A percentile compares a stretch with the other conserved stretches of the same genome.
These are phyloP conservation scores for Drosophila melanogaster DNA, from an alignment of 1,140 invertebrate species.

Conservation along the genomic window DNA sequence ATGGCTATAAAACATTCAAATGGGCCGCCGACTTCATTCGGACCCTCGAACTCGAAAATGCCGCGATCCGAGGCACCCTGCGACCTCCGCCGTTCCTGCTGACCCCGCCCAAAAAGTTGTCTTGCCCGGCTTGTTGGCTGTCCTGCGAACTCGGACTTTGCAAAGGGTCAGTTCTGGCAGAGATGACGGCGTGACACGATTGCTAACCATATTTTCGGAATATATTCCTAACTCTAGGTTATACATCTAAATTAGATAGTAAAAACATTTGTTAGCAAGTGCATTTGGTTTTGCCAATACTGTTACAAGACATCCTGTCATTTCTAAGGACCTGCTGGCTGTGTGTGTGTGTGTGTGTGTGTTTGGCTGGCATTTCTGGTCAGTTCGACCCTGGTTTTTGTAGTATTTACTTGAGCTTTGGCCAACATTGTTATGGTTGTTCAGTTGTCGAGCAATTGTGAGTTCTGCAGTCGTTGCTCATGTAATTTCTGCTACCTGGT, in stretches of 20 bases:
- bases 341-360: background rate
- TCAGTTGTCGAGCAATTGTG: conserved; percentile 63
- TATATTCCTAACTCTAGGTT: background rate
- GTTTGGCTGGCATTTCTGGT: conserved; percentile 24
- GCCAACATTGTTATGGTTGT: conserved; percentile 37
- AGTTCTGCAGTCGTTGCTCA: conserved; percentile 56
- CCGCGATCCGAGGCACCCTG: conserved; percentile 35
- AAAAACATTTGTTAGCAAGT: too few relatives aligned
- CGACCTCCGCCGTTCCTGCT: conserved; percentile 1
- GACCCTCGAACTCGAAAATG: conserved; percentile 47
- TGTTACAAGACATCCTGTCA: conserved; percentile 1
- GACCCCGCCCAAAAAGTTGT: conserved; percentile 33
- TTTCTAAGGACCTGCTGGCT: conserved; percentile 13
- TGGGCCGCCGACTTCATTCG: conserved; percentile 44
- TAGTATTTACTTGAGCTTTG: conserved; percentile 44
- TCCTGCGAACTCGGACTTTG: conserved; percentile 33
- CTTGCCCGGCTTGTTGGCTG: conserved; percentile 14
- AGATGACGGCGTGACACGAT: conserved; percentile 25
- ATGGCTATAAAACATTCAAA: conserved; percentile 54
- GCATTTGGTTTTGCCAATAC: too few relatives aligned
- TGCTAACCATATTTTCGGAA: too few relatives aligned
- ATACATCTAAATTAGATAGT: too few relatives aligned
- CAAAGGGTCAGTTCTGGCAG: background rate
- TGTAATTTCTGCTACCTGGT: conserved; percentile 65
- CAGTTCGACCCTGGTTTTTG: conserved; percentile 27